These are phyloP conservation scores for Clarias batrachus DNA, from an alignment of 2,113 vertebrate genomes.

Conservation along the genomic window DNA sequence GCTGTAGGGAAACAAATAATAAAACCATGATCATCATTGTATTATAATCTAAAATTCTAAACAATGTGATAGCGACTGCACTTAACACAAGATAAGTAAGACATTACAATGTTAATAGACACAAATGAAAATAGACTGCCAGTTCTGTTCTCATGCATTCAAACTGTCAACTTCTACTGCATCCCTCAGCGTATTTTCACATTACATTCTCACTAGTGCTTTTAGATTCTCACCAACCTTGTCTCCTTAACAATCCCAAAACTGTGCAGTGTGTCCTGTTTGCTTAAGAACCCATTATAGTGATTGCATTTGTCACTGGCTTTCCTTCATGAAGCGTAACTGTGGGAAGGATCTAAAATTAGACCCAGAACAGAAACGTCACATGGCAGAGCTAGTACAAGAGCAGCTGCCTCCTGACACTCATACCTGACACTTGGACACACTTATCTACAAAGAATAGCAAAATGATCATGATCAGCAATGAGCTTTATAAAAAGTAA, in stretches of 20 bases:
- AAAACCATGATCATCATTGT: not conserved
- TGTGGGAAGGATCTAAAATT: slow-evolving; percentile 77
- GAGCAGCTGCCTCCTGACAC: slow-evolving; percentile 46
- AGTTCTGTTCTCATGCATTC: slow-evolving; percentile 32
- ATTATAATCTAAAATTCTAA: not conserved
- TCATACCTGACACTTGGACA: not conserved
- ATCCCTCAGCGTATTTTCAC: not conserved
- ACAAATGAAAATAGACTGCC: not conserved
- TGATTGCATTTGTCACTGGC: slow-evolving; percentile 41
- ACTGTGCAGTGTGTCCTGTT: slow-evolving; percentile 1
- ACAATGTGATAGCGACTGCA: not conserved
- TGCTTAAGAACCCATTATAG: slow-evolving; percentile 30
- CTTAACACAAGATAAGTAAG: not conserved
- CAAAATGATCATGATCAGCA: not conserved
- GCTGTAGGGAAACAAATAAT: not conserved
- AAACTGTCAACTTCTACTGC: slow-evolving; percentile 14
- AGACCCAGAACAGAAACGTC: slow-evolving; percentile 68
- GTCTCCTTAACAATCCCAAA: slow-evolving; percentile 4
- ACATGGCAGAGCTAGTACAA: slow-evolving; percentile 62
- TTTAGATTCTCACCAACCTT: not conserved
- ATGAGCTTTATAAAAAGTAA: not conserved
- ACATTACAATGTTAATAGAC: not conserved
- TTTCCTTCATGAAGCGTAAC: slow-evolving; percentile 54
- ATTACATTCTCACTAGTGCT: not conserved
- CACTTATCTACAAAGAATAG: slow-evolving; percentile 22